These are phyloP conservation scores for Temnothorax longispinosus DNA, from an alignment of 1,140 invertebrate genomes.

Conservation along the genomic window DNA sequence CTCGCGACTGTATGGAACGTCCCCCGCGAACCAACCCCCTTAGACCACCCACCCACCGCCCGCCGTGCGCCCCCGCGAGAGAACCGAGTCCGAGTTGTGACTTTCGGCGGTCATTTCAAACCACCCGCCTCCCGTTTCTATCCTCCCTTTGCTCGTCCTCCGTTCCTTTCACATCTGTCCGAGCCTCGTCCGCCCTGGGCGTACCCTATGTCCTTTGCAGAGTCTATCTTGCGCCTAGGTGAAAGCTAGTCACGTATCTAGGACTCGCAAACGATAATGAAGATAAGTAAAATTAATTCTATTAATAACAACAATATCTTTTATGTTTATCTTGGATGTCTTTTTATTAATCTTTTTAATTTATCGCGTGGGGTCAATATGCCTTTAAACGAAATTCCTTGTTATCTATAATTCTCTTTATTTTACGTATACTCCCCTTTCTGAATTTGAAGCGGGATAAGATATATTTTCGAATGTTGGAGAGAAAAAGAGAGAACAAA, in stretches of 20 bases:
- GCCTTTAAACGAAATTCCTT: background rate
- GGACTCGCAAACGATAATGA: conserved; percentile 5
- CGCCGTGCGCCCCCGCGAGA: conserved; percentile 63
- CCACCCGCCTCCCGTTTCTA: conserved; percentile 20
- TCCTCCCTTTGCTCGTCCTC: background rate
- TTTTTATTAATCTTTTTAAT: background rate
- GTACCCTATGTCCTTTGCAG: conserved; percentile 27
- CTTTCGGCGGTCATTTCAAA: conserved; percentile 75
- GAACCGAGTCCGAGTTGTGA: conserved; percentile 68
- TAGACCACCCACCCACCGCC: conserved; percentile 36
- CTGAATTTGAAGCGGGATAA: background rate
- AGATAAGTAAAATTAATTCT: background rate
- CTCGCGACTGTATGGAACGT: conserved; percentile 62
- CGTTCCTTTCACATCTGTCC: conserved; percentile 43
- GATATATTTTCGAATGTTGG: background rate
- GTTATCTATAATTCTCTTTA: background rate
- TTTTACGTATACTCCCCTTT: background rate
- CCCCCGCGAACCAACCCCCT: conserved; percentile 44
- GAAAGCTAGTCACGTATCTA: background rate
- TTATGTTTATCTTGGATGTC: background rate
- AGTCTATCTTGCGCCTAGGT: conserved; percentile 2
- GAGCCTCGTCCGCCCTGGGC: conserved; percentile 38
- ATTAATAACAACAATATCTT: background rate
- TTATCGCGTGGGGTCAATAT: background rate
- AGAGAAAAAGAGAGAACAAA: background rate